Base-by-base conservation (phyloP, 2,113 vertebrate species). In the Bufo gargarizans region DNA sequence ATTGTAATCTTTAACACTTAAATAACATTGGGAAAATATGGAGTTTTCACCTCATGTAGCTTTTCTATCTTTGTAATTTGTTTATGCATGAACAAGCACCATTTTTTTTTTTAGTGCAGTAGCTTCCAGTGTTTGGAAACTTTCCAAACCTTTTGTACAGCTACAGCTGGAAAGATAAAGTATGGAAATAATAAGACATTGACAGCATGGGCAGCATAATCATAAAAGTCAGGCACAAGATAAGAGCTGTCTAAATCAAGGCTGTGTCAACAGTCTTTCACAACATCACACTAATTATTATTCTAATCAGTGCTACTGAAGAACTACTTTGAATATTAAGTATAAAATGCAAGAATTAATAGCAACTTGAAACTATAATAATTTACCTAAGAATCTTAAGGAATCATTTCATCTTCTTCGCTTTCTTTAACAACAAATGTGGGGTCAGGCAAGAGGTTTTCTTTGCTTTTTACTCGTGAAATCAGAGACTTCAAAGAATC, bases 171-270 rank as follows among this genome's bases (percentile, higher is more conserved):
- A 72, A 88, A 88, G 87, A 72, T 82, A 83, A 71, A 82, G 55
- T 43, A 80, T 88, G 81, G 65, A 76, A 88, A 88, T 88, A 83
- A 84, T 88, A 88, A 88, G 87, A 88, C 87, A 77, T 67, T 88
- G 81, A 88, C 87, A 84, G 87, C 87, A 88, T 88, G 87, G 87
- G 81, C 87, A 88, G 79, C 86, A 82, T 88, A 84, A 88, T 88
- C 87, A 88, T 88, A 88, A 88, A 88, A 88, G 81, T 84, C 87
- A 88, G 80, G 58, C 87, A 82, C 71, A 88, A 88, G 87, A 88
- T 88, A 83, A 84, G 87, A 84, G 81, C 81, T 88, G 87, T 84
- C 81, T 84, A 88, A 88, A 84, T 88, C 87, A 88, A 88, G 87
- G 87, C 87, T 88, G 71, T 84, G 81, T 88, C 81, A 88, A 88